Conservation (phyloP, 2,113 vertebrate genomes). For the Willisornis vidua region DNA sequence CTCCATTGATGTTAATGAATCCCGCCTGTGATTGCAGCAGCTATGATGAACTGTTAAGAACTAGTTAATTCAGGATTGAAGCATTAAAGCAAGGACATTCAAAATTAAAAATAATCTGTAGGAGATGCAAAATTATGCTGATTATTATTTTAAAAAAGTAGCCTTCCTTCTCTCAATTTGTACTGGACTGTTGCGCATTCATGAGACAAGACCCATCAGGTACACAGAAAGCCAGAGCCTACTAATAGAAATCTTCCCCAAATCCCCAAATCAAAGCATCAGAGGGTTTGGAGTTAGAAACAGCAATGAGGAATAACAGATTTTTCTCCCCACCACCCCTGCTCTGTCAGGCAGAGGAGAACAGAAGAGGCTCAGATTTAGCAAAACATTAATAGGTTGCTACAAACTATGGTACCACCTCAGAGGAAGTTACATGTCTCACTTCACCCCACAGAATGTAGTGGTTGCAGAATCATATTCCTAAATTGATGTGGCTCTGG, state of each 20-base stretch:
- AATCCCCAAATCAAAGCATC: background rate
- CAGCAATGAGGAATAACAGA: background rate
- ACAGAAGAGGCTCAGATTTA: background rate
- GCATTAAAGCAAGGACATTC: background rate
- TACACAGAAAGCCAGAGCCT: background rate
- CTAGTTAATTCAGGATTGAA: background rate
- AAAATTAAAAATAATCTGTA: background rate
- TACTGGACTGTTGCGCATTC: fast-evolving
- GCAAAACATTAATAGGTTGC: background rate
- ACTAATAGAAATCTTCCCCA: background rate
- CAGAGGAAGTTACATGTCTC: background rate
- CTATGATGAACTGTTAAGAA: background rate
- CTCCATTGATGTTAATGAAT: background rate
- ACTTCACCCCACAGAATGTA: background rate
- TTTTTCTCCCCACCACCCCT: background rate
- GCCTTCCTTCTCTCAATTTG: background rate
- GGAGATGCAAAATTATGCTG: background rate
- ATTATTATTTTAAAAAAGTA: background rate
- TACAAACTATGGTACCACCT: background rate
- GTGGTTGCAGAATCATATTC: background rate
- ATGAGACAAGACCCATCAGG: background rate
- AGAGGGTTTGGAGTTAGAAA: background rate
- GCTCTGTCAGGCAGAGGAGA: background rate
- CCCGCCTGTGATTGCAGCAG: background rate
- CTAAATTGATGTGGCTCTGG: background rate